Conservation (phyloP, 2,888 invertebrate species). For the Pseudanteris insignis region DNA sequence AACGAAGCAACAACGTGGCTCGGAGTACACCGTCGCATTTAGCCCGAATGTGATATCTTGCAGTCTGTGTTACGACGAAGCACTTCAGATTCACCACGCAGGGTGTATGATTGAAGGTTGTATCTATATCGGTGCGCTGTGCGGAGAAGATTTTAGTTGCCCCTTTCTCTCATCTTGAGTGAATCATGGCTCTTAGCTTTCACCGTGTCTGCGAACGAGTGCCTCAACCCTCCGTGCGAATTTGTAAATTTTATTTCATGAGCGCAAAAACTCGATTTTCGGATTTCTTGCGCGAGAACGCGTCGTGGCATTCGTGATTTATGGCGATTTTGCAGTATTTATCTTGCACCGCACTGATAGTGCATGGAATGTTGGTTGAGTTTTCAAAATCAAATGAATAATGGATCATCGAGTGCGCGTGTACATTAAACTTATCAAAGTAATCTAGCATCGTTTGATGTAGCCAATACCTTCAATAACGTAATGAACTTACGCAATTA, state of each 20-base stretch:
- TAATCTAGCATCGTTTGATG: slow-evolving; percentile 26
- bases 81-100: slow-evolving; percentile 33
- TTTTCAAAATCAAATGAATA: slow-evolving; percentile 42
- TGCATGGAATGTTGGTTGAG: slow-evolving; percentile 34
- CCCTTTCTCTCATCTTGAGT: slow-evolving; percentile 41
- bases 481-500: slow-evolving; percentile 38
- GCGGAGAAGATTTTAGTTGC: slow-evolving; percentile 41
- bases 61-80: slow-evolving; percentile 18
- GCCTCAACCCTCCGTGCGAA: slow-evolving; percentile 32
- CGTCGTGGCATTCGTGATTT: slow-evolving; percentile 37
- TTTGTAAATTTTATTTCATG: slow-evolving; percentile 45
- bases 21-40: slow-evolving; percentile 18
- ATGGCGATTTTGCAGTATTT: slow-evolving; percentile 37
- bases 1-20: slow-evolving; percentile 27
- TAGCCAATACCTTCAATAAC: slow-evolving; percentile 31
- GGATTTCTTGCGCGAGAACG: slow-evolving; percentile 38
- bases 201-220: slow-evolving; percentile 44
- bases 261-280: slow-evolving; percentile 44
- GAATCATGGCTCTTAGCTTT: slow-evolving; percentile 45
- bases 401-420: slow-evolving; percentile 24
- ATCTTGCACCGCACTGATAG: slow-evolving; percentile 39
- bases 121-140: slow-evolving; percentile 2
- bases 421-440: slow-evolving; percentile 17
- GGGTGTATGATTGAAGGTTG: slow-evolving; percentile 41
- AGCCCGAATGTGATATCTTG: slow-evolving; percentile 18